A percentile compares a stretch with the other conserved stretches of the same genome.
Conservation (phyloP, 2,797 vertebrate species). For the Atherinosoma microstoma region DNA sequence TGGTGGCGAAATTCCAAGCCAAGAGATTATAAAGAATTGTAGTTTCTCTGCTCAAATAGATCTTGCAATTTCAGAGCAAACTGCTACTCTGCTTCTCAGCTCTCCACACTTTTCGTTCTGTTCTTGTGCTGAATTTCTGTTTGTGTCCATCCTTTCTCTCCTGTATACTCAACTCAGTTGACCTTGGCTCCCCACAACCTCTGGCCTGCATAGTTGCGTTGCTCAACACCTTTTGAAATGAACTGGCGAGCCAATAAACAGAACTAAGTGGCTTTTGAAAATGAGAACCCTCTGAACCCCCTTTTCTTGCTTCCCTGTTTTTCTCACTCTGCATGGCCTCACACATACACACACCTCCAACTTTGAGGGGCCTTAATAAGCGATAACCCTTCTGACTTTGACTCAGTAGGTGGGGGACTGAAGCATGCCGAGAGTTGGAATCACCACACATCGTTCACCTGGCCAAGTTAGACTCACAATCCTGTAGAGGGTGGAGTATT, state of each 20-base stretch:
- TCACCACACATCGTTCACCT: slow-evolving; percentile 44
- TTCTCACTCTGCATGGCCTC: slow-evolving; percentile 31
- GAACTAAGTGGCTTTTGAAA: slow-evolving; percentile 64
- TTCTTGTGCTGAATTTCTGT: slow-evolving; percentile 27
- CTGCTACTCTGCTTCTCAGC: slow-evolving; percentile 33
- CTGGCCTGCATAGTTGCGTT: slow-evolving; percentile 59
- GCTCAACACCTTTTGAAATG: slow-evolving; percentile 73
- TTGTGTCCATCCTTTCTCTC: slow-evolving; percentile 8
- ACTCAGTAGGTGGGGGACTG: slow-evolving; percentile 41
- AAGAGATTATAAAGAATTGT: slow-evolving; percentile 53
- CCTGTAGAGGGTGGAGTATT: slow-evolving; percentile 13
- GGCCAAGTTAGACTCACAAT: slow-evolving; percentile 36
- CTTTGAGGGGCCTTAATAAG: slow-evolving; percentile 64
- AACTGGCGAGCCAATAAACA: slow-evolving; percentile 58
- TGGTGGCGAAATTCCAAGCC: slow-evolving; percentile 70
- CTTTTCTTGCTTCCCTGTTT: slow-evolving; percentile 26
- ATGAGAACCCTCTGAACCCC: slow-evolving; percentile 38
- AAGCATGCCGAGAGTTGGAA: slow-evolving; percentile 59
- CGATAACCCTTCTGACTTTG: slow-evolving; percentile 70
- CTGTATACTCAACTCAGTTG: slow-evolving; percentile 28
- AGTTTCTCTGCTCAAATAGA: slow-evolving; percentile 47
- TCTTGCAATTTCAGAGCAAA: slow-evolving; percentile 27
- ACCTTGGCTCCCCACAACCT: slow-evolving; percentile 57
- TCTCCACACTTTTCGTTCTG: slow-evolving; percentile 21
- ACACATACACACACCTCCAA: slow-evolving; percentile 49